Evolutionary conservation across 37 sponge, comb jelly and placozoan genomes (phyloP).

Genomic region (Mnemiopsis leidyi): DNA sequence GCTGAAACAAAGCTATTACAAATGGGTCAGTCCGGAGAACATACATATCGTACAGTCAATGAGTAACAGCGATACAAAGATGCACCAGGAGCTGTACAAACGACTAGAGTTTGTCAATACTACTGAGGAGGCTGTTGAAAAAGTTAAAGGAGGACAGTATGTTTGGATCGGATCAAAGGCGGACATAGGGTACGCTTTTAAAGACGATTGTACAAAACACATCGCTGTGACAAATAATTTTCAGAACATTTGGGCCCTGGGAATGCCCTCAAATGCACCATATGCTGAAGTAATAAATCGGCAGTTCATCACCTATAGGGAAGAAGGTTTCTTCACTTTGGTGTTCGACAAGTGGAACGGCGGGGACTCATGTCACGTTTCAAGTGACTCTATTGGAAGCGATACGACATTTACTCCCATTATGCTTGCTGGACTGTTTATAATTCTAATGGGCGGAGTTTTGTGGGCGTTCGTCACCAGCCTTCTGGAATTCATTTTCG

Average conservation of each 20-base stretch:
- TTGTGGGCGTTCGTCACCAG: background rate
- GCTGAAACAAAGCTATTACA: background rate
- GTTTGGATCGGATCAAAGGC: background rate
- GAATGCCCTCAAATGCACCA: background rate
- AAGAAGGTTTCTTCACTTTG: background rate
- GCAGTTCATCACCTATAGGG: background rate
- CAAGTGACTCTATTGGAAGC: background rate
- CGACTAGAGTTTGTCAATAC: background rate
- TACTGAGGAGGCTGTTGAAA: background rate
- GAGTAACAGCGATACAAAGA: background rate
- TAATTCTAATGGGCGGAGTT: background rate
- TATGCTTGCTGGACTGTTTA: background rate
- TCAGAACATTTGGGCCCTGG: background rate
- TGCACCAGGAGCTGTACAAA: background rate
- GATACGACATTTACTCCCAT: background rate
- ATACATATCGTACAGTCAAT: background rate
- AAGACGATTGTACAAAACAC: background rate
- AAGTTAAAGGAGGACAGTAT: background rate
- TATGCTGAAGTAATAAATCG: background rate
- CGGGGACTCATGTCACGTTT: background rate
- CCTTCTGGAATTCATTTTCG: background rate
- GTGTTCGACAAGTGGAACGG: background rate
- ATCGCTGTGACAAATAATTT: background rate
- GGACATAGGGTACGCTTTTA: background rate
- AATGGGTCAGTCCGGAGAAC: background rate